Evolutionary conservation across 2,797 vertebrate species (phyloP).

Genomic region (Aselliscus stoliczkanus): DNA sequence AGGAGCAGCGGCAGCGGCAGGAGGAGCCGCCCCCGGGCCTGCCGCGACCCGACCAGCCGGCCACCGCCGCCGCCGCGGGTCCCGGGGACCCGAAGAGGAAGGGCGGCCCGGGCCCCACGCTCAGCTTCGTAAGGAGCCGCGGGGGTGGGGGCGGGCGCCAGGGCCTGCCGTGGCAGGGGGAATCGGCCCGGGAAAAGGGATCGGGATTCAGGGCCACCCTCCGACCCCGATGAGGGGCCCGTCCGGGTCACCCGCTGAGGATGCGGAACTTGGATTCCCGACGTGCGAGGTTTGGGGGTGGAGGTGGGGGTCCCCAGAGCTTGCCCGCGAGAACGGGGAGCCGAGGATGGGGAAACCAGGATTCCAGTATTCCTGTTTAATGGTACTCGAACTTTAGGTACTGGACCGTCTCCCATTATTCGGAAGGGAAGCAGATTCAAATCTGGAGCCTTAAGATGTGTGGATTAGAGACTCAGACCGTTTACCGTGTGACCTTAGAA

Average conservation of each 20-base stretch:
- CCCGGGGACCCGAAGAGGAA: constrained; percentile 72
- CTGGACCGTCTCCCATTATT: neutral
- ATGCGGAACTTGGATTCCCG: neutral
- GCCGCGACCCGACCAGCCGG: constrained; percentile 60
- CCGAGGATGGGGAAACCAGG: neutral
- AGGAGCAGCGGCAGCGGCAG: constrained; percentile 82
- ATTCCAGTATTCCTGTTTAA: neutral
- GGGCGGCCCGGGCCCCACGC: constrained; percentile 77
- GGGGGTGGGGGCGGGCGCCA: constrained; percentile 72
- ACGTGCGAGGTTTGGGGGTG: neutral
- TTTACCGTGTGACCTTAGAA: neutral
- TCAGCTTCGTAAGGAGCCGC: constrained; percentile 83
- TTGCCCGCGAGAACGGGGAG: neutral
- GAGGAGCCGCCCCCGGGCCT: constrained; percentile 74
- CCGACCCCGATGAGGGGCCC: neutral
- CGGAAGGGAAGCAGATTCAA: neutral
- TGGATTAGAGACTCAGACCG: neutral
- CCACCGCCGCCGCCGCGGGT: constrained; percentile 57
- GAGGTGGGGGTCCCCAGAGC: neutral
- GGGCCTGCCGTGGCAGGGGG: constrained; percentile 44
- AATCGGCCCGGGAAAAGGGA: neutral
- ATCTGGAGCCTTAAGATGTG: neutral
- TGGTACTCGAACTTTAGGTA: neutral
- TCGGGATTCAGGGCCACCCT: neutral
- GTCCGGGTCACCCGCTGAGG: neutral